Base-by-base conservation (phyloP, 2,888 invertebrate species). In the Neria commutata region DNA sequence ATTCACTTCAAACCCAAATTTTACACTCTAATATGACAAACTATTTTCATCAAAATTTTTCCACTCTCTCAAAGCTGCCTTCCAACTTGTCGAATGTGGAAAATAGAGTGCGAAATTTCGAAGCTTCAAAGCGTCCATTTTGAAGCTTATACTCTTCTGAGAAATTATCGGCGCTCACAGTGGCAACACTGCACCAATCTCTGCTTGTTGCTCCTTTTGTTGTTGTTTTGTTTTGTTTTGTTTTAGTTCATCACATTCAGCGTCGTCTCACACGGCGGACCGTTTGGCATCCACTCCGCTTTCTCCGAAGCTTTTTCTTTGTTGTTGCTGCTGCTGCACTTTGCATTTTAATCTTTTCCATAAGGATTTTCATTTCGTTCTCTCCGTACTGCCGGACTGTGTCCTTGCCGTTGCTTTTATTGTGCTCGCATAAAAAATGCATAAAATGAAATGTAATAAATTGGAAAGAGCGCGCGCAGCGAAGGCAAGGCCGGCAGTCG, bases 251-350 rank as follows among this genome's bases (percentile, higher is more conserved):
- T 46, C 1, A 24, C 8, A 8, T n/a, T 40, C 17, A 10, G 6
- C 5, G 4, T 17, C 17, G 5, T 47, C 14, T 5, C 26, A 10
- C 8, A 33, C 33, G 14, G 14, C 8, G 16, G 40, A 17, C 6
- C 40, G 16, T 40, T 40, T 19, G 33, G 17, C 48, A 25, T 8
- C 17, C 14, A 14, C 16, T 33, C 19, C 2, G 42, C 1, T 60
- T 11, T 17, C 26, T 8, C 70, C 66, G 4, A 61, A 74, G 72
- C 61, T 69, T 14, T 14, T 37, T 24, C n/a, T 37, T 34, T 48
- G n/a, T 51, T 42, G 24, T 42, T 40, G 17, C 3, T 42, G 29
- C n/a, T 17, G 49, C 33, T 49, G 52, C 52, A 52, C 52, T 52
- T 52, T 40, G 52, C 40, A 52, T 52, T 25, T 40, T 26, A 25